Conservation (phyloP, 2,888 invertebrate genomes). For the Belgica antarctica region DNA sequence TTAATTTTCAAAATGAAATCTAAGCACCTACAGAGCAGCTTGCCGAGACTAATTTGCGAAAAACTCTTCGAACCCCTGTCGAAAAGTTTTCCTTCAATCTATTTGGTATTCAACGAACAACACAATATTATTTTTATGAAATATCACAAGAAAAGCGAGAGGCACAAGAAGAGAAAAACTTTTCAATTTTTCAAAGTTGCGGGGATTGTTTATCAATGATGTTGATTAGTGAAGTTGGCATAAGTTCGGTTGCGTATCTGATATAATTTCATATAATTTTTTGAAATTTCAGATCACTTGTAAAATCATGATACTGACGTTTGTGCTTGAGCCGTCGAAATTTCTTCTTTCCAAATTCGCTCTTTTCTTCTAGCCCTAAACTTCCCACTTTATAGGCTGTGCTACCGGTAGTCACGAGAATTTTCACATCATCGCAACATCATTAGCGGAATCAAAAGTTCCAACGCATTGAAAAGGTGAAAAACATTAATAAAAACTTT, state of each 20-base stretch:
- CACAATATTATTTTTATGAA: constrained; percentile 16
- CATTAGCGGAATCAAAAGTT: neutral
- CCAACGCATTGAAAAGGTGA: constrained; percentile 3
- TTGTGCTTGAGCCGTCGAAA: neutral
- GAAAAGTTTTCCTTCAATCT: neutral
- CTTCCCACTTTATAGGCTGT: neutral
- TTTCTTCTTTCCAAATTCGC: neutral
- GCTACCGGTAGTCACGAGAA: neutral
- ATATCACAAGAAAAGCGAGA: constrained; percentile 7
- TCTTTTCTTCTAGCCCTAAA: no score
- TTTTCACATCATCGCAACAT: neutral
- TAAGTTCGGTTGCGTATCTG: no score
- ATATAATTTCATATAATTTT: no score
- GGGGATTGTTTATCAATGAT: neutral
- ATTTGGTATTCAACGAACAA: no score
- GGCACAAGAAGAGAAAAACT: no score
- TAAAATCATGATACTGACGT: neutral
- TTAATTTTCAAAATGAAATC: no score
- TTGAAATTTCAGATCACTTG: no score
- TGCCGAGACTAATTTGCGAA: no score
- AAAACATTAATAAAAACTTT: constrained; percentile 10
- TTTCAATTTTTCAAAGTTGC: constrained; percentile 29
- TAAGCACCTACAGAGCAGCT: no score
- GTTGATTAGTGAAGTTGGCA: no score
- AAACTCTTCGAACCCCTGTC: no score